Evolutionary conservation across 2,888 invertebrate genomes (phyloP).

Genomic region (Cyclophora albipunctata): DNA sequence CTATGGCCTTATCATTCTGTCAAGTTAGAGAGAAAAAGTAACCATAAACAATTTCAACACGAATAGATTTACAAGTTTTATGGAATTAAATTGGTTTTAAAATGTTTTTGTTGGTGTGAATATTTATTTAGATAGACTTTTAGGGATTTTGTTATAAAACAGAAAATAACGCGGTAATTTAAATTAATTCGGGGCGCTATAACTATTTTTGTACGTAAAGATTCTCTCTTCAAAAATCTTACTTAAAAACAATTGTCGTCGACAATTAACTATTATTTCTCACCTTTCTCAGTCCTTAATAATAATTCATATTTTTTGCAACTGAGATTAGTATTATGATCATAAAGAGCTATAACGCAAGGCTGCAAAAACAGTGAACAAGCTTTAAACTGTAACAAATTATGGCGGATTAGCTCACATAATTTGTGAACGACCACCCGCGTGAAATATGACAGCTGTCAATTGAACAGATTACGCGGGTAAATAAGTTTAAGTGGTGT

Average conservation of each 20-base stretch:
- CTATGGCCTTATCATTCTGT: constrained; percentile 57
- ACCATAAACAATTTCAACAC: constrained; percentile 14
- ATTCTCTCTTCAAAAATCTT: too few species aligned
- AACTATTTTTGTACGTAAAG: too few species aligned
- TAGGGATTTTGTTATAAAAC: too few species aligned
- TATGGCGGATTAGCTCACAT: constrained; percentile 48
- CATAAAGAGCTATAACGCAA: too few species aligned
- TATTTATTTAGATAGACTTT: too few species aligned
- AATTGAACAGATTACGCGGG: constrained; percentile 6
- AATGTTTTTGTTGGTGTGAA: not conserved
- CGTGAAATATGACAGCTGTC: constrained; percentile 44
- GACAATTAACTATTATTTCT: too few species aligned
- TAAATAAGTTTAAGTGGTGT: not conserved
- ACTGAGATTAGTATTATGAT: too few species aligned
- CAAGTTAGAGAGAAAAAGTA: constrained; percentile 21
- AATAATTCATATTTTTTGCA: too few species aligned
- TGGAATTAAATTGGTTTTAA: constrained; percentile 1
- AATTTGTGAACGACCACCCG: constrained; percentile 51
- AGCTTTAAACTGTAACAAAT: constrained; percentile 37
- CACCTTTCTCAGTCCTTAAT: too few species aligned
- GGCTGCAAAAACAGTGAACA: constrained; percentile 26
- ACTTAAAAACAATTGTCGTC: too few species aligned
- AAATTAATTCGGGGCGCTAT: too few species aligned
- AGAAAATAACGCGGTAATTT: too few species aligned
- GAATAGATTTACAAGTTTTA: constrained; percentile 11